phyloP scores from a whole-genome alignment of 2,113 vertebrate species.

The Microcebus lehilahytsara region DNA sequence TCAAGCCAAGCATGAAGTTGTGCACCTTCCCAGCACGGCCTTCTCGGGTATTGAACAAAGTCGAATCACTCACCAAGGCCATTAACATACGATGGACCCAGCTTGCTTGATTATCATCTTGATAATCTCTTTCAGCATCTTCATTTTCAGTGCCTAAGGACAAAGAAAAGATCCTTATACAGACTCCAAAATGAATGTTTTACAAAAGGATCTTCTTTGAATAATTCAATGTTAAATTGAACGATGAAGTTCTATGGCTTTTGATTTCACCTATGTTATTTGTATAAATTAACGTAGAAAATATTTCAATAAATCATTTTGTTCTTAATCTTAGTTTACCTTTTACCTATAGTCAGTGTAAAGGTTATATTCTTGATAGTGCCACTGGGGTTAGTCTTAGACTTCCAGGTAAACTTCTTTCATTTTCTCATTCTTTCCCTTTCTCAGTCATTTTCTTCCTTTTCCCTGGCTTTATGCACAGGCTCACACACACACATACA shows the following conservation, averaged over 20 bases:
- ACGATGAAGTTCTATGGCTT: neutral
- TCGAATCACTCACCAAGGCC: constrained; percentile 91
- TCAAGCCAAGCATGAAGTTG: constrained; percentile 98
- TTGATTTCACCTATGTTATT: neutral
- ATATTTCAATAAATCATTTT: neutral
- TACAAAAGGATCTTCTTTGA: neutral
- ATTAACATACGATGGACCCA: constrained; percentile 96
- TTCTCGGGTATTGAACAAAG: constrained; percentile 96
- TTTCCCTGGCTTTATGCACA: neutral
- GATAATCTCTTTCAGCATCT: constrained; percentile 84
- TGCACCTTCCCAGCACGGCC: constrained; percentile 97
- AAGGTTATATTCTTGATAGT: neutral
- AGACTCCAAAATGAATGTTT: neutral
- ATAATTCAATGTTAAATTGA: neutral
- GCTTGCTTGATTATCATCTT: constrained; percentile 88
- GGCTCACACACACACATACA: neutral
- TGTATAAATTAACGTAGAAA: neutral
- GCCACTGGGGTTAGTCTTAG: neutral
- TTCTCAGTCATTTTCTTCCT: neutral
- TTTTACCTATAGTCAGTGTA: neutral
- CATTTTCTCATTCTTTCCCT: neutral
- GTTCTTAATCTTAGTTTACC: neutral
- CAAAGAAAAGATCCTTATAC: neutral
- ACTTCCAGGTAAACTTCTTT: neutral
- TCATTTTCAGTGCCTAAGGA: constrained; percentile 86